Base-by-base conservation (phyloP, 2,888 invertebrate species). In the Drepanosiphum platanoidis region DNA sequence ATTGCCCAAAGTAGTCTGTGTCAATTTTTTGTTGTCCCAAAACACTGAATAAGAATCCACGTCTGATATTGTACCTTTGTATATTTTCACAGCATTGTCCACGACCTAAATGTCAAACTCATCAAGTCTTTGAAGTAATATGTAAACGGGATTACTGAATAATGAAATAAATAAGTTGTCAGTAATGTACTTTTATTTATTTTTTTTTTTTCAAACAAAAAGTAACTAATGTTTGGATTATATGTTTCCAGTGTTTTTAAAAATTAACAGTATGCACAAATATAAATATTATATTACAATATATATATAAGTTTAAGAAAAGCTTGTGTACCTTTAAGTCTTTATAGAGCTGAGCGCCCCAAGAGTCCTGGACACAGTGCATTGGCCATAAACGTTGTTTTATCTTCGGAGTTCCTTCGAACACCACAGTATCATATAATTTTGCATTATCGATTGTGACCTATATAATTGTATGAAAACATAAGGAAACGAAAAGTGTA, bases 1-100 rank as follows among this genome's bases (percentile, higher is more conserved):
- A 13, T 93, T 92, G 89, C 94, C 94, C 71, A 98, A 91, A 18
- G 94, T 94, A 8, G 98, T 98, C 89, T 96, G 94, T 1, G 95
- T 94, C 87, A 95, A 91, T 90, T 96, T 96, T 90, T 96, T 95
- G 91, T 99, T 99, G 91, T 99, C 98, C 96, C 97, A 97, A 92
- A 99, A 99, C 72, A 97, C 98, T 0, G 98, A 98, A 90, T 99
- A 99, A 1, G 97, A 97, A 90, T 99, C 99, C 86, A 98, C 95
- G 88, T 97, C 96, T 0, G 98, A 95, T 90, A 97, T 95, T 1
- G 95, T 96, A 66, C 98, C 98, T 90, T 97, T 97, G 90, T 95
- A 95, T 80, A 97, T 93, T 89, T 95, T 95, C 77, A 95, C 92
- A 5, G 94, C 94, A 86, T 93, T 92, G 11, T 95, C 94, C 66